A percentile compares a stretch with the other conserved stretches of the same genome.
These are phyloP conservation scores for Oxyura jamaicensis DNA, from an alignment of 2,113 vertebrate species.

Conservation along the genomic window DNA sequence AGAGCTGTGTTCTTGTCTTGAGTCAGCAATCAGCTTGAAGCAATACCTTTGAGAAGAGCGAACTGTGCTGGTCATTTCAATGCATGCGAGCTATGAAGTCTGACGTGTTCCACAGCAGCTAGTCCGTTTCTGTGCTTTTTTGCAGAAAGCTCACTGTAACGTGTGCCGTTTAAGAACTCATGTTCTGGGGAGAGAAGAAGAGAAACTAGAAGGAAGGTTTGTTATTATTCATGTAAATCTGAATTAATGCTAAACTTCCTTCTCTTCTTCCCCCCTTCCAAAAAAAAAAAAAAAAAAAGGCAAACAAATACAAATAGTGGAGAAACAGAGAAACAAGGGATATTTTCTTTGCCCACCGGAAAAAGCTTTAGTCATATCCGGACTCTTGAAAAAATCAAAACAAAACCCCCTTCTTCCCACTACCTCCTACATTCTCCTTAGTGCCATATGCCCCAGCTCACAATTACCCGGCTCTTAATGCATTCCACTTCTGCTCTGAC, in stretches of 20 bases:
- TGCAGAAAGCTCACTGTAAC: background rate
- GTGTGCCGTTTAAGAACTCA: background rate
- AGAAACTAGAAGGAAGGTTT: background rate
- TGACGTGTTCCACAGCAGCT: conserved; percentile 17
- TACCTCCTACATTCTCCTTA: conserved; percentile 1
- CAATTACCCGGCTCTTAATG: conserved; percentile 19
- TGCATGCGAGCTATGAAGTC: background rate
- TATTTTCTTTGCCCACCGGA: conserved; percentile 39
- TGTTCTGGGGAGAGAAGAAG: background rate
- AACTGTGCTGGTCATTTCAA: background rate
- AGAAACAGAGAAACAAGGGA: background rate
- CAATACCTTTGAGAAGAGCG: conserved; percentile 31
- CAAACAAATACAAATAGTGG: background rate
- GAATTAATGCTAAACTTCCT: background rate
- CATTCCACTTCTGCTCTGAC: conserved; percentile 26
- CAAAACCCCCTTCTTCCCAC: conserved; percentile 43
- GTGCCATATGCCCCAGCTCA: conserved; percentile 25
- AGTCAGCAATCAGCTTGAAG: conserved; percentile 63
- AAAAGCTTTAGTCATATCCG: conserved; percentile 37
- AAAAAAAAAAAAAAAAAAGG: background rate
- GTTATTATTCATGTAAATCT: background rate
- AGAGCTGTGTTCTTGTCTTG: conserved; percentile 46
- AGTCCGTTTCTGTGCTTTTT: background rate
- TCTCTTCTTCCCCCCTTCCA: fast-evolving
- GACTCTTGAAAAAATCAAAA: conserved; percentile 35